Conservation (phyloP, 1,140 invertebrate genomes). For the Matsumurasca onukii region DNA sequence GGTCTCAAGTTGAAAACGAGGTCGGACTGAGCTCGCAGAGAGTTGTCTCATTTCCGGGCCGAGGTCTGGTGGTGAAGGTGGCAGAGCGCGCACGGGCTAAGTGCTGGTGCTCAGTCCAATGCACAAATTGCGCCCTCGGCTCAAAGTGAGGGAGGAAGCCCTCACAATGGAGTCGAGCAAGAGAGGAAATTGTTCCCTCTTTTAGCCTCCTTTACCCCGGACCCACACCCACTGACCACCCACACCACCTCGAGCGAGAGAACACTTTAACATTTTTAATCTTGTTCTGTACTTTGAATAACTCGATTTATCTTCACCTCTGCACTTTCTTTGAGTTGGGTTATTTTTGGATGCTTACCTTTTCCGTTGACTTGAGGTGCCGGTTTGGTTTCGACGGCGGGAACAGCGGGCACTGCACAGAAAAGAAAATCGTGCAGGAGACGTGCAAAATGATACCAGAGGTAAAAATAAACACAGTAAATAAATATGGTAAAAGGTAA, state of each 20-base stretch:
- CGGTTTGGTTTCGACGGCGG: neutral
- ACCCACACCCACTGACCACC: neutral
- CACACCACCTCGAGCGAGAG: neutral
- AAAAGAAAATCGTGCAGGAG: conserved; percentile 4
- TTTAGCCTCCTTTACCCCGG: too few species aligned
- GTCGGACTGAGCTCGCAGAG: too few species aligned
- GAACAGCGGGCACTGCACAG: conserved; percentile 5
- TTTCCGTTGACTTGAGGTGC: conserved; percentile 17
- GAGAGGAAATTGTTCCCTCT: conserved; percentile 27
- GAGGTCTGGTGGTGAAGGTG: neutral
- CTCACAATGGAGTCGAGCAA: conserved; percentile 12
- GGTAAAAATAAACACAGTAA: neutral
- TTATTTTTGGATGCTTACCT: neutral
- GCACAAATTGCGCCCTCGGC: conserved; percentile 28
- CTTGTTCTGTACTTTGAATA: conserved; percentile 1
- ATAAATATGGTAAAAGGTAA: neutral
- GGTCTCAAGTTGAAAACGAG: too few species aligned
- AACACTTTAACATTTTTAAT: conserved; percentile 4
- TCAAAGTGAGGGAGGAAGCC: conserved; percentile 18
- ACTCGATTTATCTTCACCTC: neutral
- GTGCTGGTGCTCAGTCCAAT: conserved; percentile 16
- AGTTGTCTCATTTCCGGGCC: conserved; percentile 19
- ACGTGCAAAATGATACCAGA: neutral
- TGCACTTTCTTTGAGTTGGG: neutral
- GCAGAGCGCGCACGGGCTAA: neutral